Conservation (phyloP, 2,113 vertebrate species). For the Reinhardtius hippoglossoides region DNA sequence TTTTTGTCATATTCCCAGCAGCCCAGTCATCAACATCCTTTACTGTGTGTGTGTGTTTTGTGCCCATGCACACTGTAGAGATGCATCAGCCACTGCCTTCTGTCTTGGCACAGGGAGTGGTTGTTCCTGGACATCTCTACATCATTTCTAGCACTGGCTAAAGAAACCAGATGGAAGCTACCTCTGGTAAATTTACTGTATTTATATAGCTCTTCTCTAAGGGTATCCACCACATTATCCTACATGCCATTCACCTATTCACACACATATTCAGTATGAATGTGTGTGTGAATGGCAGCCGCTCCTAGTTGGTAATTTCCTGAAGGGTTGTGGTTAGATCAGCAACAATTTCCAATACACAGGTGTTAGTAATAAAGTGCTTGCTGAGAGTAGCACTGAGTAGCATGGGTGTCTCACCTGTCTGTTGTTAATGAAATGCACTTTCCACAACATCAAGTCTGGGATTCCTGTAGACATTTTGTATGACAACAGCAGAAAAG, state of each 20-base stretch:
- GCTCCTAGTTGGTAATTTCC: background rate
- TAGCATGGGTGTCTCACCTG: background rate
- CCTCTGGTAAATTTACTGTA: background rate
- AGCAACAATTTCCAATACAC: no score
- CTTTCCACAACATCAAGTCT: no score
- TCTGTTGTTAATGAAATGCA: background rate
- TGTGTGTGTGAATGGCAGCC: no score
- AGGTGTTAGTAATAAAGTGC: no score
- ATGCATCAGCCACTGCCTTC: no score
- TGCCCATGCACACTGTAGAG: background rate
- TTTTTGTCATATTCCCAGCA: constrained; percentile 70
- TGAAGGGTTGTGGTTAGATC: no score
- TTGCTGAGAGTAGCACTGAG: no score
- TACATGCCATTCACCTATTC: background rate
- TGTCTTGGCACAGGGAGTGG: constrained; percentile 4
- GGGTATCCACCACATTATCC: no score
- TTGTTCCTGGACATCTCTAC: constrained; percentile 36
- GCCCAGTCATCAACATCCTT: constrained; percentile 56
- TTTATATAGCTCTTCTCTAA: no score
- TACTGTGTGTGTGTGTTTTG: background rate
- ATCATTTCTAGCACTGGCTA: constrained; percentile 18
- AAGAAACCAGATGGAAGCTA: constrained; percentile 12
- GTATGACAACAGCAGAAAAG: no score
- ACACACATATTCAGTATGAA: background rate
- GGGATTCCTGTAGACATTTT: no score